Base-by-base conservation (phyloP, 2,888 invertebrate species). In the Neoscelio sp. region DNA sequence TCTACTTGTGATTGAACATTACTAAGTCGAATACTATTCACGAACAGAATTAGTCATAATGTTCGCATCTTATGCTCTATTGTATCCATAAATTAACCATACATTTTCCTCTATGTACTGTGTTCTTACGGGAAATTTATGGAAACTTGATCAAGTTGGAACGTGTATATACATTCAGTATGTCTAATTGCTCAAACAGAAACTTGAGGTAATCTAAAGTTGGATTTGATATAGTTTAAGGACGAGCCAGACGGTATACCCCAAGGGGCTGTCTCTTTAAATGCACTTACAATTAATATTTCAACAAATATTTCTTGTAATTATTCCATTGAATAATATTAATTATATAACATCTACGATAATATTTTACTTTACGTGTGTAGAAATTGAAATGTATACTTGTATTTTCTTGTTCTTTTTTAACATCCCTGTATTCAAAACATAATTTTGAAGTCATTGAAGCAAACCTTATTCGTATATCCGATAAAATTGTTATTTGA, bases 161-260 rank as follows among this genome's bases (percentile, higher is more conserved):
- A 58, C 35, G 28, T 65, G 74, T 74, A 65, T n/a, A n/a, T 58
- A 65, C 48, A 74, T 65, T 50, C 64, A 74, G 65, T 46, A 73
- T 64, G 71, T 65, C 73, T 74, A 74, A 74, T 74, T 74, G 65
- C 65, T 74, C 73, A 74, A 74, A 74, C 58, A 74, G 73, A 74
- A 74, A 74, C 64, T 73, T 64, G 38, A 44, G 30, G 48, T 46
- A 64, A 64, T 64, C 17, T 64, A 64, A 70, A 73, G 64, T 73
- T 64, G 40, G 42, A 56, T 73, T 73, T 73, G 46, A 56, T 64
- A 48, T 60, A 48, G 56, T 64, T 64, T 30, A 23, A 17, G 73
- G 73, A 73, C 52, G 54, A 62, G 23, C 38, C 13, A 48, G 44
- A 44, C 30, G 33, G 52, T n/a, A 71, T 42, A 54, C 17, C 38